Conservation (phyloP, 2,113 vertebrate genomes). For the Sebastes fasciatus region DNA sequence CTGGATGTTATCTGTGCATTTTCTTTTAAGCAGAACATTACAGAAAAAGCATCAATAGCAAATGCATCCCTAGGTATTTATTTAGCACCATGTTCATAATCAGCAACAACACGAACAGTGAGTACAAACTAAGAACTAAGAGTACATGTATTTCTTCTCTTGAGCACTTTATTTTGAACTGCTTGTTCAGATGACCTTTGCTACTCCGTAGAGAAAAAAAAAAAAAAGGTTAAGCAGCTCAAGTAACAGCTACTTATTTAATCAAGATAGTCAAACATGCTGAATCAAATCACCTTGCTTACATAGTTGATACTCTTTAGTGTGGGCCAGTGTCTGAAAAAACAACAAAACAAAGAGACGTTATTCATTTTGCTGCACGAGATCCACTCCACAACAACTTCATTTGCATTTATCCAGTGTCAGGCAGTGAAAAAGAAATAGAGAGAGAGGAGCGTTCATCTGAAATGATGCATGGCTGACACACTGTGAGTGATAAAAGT, state of each 20-base stretch:
- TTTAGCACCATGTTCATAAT: background rate
- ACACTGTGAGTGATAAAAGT: constrained; percentile 78
- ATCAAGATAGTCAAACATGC: background rate
- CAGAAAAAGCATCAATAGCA: background rate
- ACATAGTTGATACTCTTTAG: constrained; percentile 12
- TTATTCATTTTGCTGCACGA: constrained; percentile 74
- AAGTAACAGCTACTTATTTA: constrained; percentile 20
- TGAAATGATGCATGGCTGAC: constrained; percentile 79
- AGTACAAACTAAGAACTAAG: background rate
- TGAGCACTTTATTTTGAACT: background rate
- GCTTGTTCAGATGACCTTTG: constrained; percentile 25
- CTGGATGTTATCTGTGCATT: constrained; percentile 21
- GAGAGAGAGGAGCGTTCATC: constrained; percentile 66
- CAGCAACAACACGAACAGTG: background rate
- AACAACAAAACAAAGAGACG: constrained; percentile 67
- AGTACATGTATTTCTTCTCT: constrained; percentile 5
- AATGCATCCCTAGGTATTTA: constrained; percentile 3
- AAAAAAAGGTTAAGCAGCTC: background rate
- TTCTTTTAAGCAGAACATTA: background rate
- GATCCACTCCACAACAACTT: constrained; percentile 76
- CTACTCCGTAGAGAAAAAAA: background rate
- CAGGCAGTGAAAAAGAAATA: constrained; percentile 67
- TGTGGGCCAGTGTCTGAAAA: constrained; percentile 20
- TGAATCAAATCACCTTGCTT: constrained; percentile 3
- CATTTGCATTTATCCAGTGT: constrained; percentile 82